phyloP scores from a whole-genome alignment of 2,888 invertebrate species.

The Troilus luridus region DNA sequence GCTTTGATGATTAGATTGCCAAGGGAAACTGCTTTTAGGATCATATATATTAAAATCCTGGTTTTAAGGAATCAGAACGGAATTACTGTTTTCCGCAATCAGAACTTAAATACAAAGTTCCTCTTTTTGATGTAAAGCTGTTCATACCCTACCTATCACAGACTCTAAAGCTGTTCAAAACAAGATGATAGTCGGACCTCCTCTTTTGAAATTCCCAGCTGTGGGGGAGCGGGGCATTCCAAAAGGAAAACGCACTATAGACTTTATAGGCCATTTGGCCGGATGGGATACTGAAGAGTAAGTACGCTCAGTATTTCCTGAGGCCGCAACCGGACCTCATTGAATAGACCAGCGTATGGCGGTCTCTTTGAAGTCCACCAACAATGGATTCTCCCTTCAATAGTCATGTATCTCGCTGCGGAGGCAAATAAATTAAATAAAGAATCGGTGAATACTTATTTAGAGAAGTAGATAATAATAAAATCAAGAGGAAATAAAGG shows the following conservation, averaged over 20 bases:
- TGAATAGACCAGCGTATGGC: background rate
- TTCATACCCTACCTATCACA: background rate
- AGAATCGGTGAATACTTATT: no score
- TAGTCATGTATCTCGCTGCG: background rate
- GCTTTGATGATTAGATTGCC: no score
- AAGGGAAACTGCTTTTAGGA: no score
- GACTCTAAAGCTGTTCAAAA: background rate
- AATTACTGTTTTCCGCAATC: background rate
- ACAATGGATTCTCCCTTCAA: background rate
- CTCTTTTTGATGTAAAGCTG: background rate
- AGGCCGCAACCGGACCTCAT: background rate
- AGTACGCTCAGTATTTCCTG: conserved; percentile 27
- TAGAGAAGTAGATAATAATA: no score
- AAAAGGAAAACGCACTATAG: background rate
- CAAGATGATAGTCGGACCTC: background rate
- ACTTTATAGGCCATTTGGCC: background rate
- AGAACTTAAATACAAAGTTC: background rate
- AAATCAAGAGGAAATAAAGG: no score
- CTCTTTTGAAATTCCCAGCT: background rate
- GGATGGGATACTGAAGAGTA: conserved; percentile 39
- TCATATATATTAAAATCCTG: no score
- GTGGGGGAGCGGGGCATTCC: background rate
- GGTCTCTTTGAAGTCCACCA: conserved; percentile 7
- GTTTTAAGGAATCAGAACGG: background rate
- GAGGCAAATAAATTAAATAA: background rate